These are phyloP conservation scores for Chelidonichthys spinosus DNA, from an alignment of 2,797 vertebrate species.

Conservation along the genomic window DNA sequence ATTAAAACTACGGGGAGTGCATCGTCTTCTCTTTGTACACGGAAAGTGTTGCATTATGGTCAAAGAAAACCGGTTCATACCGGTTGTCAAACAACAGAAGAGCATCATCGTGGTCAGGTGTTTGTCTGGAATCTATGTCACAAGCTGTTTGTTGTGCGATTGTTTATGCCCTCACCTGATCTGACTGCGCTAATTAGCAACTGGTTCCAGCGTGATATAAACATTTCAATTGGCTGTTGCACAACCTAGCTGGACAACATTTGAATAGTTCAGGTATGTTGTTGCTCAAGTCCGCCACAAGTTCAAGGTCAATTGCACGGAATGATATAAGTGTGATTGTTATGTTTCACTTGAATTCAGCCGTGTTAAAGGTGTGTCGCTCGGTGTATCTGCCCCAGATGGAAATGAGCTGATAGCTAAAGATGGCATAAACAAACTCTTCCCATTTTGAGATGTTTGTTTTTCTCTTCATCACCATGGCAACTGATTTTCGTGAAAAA, in stretches of 20 bases:
- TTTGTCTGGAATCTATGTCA: not conserved
- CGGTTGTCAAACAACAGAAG: not conserved
- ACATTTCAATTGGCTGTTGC: not conserved
- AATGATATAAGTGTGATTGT: not conserved
- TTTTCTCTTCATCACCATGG: no score
- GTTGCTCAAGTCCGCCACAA: not conserved
- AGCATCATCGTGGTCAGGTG: not conserved
- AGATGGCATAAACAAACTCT: no score
- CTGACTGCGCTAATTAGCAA: not conserved
- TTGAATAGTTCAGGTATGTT: not conserved
- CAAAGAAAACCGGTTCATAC: no score
- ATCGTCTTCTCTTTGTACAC: no score
- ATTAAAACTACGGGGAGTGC: not conserved
- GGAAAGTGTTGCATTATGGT: no score
- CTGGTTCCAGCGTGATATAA: not conserved
- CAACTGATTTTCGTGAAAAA: not conserved
- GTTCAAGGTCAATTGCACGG: not conserved
- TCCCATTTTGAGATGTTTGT: no score
- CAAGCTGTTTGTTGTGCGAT: constrained; percentile 1
- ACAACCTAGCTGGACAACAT: not conserved
- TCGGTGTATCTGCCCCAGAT: no score
- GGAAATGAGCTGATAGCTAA: no score
- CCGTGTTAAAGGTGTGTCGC: not conserved
- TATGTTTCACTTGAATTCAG: not conserved
- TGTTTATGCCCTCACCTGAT: not conserved